Evolutionary conservation across 2,888 invertebrate genomes (phyloP).

Genomic region (Sicus ferrugineus): DNA sequence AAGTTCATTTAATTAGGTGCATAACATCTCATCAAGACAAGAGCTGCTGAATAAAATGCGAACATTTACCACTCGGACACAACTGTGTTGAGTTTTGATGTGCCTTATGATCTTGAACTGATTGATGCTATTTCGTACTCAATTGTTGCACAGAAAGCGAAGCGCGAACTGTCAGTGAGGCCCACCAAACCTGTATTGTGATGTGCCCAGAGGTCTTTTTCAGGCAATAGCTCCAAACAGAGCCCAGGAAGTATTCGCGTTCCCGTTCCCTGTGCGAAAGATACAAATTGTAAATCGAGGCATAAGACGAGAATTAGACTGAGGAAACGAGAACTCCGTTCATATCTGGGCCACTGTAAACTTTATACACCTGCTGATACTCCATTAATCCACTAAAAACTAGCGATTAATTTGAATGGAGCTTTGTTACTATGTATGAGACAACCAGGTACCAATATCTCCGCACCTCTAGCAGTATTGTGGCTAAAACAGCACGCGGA

Average conservation of each 20-base stretch:
- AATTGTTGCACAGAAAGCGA: background rate
- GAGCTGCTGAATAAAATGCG: constrained; percentile 47
- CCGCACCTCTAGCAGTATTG: too few species aligned
- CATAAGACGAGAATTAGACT: background rate
- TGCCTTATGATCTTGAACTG: background rate
- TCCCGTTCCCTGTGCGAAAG: background rate
- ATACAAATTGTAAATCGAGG: background rate
- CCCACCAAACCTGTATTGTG: background rate
- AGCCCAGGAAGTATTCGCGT: constrained; percentile 14
- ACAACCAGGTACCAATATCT: too few species aligned
- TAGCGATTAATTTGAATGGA: too few species aligned
- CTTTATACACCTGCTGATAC: constrained; percentile 26
- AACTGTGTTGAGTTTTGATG: background rate
- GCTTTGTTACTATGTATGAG: too few species aligned
- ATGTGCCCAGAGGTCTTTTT: too few species aligned
- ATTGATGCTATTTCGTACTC: background rate
- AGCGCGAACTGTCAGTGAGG: background rate
- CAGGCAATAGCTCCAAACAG: too few species aligned
- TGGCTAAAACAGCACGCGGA: too few species aligned
- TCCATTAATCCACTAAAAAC: background rate
- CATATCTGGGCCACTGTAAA: constrained; percentile 3
- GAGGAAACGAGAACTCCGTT: background rate
- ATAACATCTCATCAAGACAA: constrained; percentile 63
- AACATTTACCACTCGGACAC: constrained; percentile 39
- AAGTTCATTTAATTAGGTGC: constrained; percentile 63